Evolutionary conservation across 2,888 invertebrate species (phyloP), one percentile per base, ranked within the genome.

Genomic region (Criorhina ranunculi): DNA sequence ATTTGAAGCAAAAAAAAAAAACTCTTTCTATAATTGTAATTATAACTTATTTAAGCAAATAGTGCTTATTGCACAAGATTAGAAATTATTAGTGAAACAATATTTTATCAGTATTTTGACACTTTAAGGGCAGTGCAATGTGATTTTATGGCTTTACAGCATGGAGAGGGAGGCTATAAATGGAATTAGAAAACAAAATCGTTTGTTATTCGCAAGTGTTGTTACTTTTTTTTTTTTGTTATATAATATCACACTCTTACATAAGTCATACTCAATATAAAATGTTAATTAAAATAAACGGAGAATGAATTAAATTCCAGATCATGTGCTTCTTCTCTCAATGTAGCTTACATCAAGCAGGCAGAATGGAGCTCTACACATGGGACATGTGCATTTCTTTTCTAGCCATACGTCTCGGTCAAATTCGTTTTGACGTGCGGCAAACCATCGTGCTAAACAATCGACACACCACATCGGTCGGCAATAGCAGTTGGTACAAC

Each of bases 401-500:
- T 94, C 93, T 80, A 98, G 93, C 98, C 98, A 98, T 11, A 93
- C 93, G 86, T 95, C 94, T 6, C 95, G 95, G 82, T 94, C 93
- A 31, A 94, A 92, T 86, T 94, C 94, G 88, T 95, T 93, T 91
- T 97, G 97, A 46, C 96, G 94, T 55, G 96, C 95, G 11, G 96
- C 97, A 93, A 97, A 98, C 97, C 97, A 97, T 89, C 95, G 95
- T 0, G 95, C 96, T 93, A 97, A 94, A 91, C 97, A 98, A 87
- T 95, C 94, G 19, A 94, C 92, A 92, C 98, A 98, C 98, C 98
- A 98, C 94, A 98, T 95, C 24, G 97, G 98, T 66, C 96, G 94
- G 90, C 96, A 96, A 89, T 94, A 95, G 89, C 96, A 96, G 80
- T 92, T 91, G 11, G 89, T 89, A 64, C 91, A 91, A 76, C 91